Evolutionary conservation across 2,113 vertebrate genomes (phyloP).

Genomic region (Haliaeetus leucogaster): DNA sequence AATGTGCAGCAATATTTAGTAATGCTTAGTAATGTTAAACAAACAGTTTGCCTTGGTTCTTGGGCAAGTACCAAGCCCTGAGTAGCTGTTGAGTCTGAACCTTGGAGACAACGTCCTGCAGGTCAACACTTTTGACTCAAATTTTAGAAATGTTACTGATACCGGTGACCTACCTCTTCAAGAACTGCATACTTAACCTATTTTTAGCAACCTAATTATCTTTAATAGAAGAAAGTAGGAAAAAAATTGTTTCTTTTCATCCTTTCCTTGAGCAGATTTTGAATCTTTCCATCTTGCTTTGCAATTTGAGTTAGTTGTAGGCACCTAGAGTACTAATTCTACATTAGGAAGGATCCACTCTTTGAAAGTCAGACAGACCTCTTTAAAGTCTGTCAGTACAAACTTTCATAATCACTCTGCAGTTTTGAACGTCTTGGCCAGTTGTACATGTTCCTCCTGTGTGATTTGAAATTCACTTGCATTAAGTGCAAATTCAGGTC

Average conservation of each 20-base stretch:
- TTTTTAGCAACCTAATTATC: neutral
- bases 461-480: neutral
- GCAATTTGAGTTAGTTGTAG: neutral
- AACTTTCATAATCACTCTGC: neutral
- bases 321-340: neutral
- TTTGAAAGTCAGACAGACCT: neutral
- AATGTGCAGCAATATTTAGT: neutral
- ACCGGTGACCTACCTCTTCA: neutral
- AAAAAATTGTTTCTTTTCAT: neutral
- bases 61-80: neutral
- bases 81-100: neutral
- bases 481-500: neutral
- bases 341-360: neutral
- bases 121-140: neutral
- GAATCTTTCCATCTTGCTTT: neutral
- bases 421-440: neutral
- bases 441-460: neutral
- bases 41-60: neutral
- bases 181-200: neutral
- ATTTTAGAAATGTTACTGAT: neutral
- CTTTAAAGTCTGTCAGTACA: neutral
- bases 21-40: neutral
- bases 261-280: neutral
- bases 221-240: neutral
- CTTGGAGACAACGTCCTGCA: neutral